Conservation (phyloP, 2,797 vertebrate genomes). For the Syndactyla subalaris region DNA sequence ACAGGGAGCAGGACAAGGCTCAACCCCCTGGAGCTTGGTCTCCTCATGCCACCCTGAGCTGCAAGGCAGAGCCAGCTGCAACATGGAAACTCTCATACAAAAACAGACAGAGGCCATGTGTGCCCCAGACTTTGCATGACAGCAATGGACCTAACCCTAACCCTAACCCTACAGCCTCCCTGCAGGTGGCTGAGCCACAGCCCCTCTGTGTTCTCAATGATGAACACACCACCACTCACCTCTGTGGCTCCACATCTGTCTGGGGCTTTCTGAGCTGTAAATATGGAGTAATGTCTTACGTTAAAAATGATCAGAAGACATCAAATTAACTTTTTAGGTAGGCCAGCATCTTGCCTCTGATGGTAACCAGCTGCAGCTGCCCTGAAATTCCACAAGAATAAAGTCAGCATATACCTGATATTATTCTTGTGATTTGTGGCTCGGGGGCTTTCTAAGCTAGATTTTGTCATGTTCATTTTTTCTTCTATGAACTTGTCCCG, state of each 20-base stretch:
- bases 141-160: neutral
- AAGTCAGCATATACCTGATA: neutral
- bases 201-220: neutral
- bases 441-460: neutral
- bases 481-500: neutral
- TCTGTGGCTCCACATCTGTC: neutral
- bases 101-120: neutral
- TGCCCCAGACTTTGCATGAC: neutral
- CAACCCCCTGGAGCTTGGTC: neutral
- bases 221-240: fast-evolving
- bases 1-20: neutral
- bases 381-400: neutral
- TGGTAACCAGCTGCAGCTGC: neutral
- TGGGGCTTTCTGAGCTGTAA: neutral
- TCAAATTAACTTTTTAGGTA: neutral
- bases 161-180: neutral
- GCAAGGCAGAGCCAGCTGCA: neutral
- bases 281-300: neutral
- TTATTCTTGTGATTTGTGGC: neutral
- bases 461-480: neutral
- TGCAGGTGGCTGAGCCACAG: neutral
- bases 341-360: neutral
- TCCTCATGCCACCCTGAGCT: fast-evolving
- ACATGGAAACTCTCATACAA: neutral
- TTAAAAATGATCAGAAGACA: neutral